phyloP scores from a whole-genome alignment of 2,113 vertebrate species.

The Phalacrocorax pelagicus region DNA sequence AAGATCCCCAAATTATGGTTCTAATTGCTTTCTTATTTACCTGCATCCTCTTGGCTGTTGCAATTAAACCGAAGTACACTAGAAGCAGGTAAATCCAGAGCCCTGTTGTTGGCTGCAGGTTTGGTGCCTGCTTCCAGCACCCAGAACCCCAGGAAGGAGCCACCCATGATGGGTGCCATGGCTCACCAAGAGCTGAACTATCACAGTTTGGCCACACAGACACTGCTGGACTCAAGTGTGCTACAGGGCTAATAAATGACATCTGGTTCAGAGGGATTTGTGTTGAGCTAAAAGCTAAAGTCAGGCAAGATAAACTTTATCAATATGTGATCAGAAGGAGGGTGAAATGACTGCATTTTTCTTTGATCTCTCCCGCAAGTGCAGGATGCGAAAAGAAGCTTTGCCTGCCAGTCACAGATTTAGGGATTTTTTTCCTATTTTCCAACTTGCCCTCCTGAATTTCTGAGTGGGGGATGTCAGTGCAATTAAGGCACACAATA shows the following conservation, averaged over 20 bases:
- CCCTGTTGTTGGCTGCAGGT: not conserved
- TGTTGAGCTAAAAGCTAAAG: slow-evolving; percentile 10
- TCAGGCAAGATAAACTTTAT: slow-evolving; percentile 36
- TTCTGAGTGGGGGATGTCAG: slow-evolving; percentile 30
- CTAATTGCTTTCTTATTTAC: slow-evolving; percentile 71
- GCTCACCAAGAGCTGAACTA: not conserved
- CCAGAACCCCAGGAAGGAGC: not conserved
- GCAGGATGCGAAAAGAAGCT: not conserved
- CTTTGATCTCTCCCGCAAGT: slow-evolving; percentile 32
- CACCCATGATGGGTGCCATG: not conserved
- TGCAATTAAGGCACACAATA: slow-evolving; percentile 54
- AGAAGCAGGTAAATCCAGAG: slow-evolving; percentile 42
- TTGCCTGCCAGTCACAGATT: not conserved
- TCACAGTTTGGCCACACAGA: not conserved
- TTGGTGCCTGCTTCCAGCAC: not conserved
- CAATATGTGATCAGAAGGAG: slow-evolving; percentile 56
- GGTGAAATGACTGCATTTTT: not conserved
- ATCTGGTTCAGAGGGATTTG: not conserved
- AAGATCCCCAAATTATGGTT: slow-evolving; percentile 54
- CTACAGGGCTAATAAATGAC: not conserved
- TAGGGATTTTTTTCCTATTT: not conserved
- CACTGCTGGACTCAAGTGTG: not conserved
- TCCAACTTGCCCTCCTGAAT: not conserved
- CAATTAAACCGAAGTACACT: slow-evolving; percentile 40
- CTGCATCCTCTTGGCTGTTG: slow-evolving; percentile 17